Percentiles rank a stretch among this genome's conserved stretches.
These are phyloP conservation scores for Ascaphus truei DNA, from an alignment of 2,113 vertebrate genomes.

Conservation along the genomic window DNA sequence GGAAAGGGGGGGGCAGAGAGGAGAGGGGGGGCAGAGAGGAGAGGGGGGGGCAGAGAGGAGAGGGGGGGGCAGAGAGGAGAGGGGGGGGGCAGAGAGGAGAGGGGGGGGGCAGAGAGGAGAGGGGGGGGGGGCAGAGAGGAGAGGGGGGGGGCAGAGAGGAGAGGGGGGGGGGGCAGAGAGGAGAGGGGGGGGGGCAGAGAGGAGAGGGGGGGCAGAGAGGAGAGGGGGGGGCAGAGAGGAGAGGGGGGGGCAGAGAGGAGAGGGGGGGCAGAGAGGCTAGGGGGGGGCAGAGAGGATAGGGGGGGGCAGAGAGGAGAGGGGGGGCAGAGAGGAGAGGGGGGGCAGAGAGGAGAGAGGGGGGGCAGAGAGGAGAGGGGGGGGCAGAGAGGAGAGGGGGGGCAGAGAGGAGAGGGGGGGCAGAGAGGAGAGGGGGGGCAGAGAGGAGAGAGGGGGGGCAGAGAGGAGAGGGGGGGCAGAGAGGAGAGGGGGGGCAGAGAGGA, in stretches of 20 bases:
- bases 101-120: not conserved
- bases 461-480: not conserved
- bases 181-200: not conserved
- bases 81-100: not conserved
- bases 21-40: not conserved
- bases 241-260: not conserved
- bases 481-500: not conserved
- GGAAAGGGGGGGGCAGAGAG: too few relatives aligned
- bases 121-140: not conserved
- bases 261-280: not conserved
- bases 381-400: conserved; percentile 10
- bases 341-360: not conserved
- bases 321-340: fast-evolving
- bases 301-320: not conserved
- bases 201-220: not conserved
- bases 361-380: conserved; percentile 6
- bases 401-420: conserved; percentile 38
- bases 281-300: not conserved
- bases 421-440: fast-evolving
- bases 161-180: not conserved
- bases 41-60: not conserved
- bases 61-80: not conserved
- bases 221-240: not conserved
- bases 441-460: not conserved
- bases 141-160: not conserved